phyloP scores from a whole-genome alignment of 2,797 vertebrate genomes.

The Chaunax sp. region DNA sequence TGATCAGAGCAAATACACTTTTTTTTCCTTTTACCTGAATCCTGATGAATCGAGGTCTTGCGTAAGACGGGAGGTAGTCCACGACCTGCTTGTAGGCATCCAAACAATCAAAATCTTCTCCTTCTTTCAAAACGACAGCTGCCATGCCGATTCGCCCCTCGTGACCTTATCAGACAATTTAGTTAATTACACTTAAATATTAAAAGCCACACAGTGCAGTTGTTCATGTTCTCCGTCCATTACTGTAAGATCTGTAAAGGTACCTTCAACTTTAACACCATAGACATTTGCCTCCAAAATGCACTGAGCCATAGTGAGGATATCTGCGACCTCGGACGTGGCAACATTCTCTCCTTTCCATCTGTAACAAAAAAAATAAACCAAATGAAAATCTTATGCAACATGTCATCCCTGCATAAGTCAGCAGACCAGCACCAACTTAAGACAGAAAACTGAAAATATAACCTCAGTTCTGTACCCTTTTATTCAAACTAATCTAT shows the following conservation, averaged over 20 bases:
- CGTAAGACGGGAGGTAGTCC: conserved; percentile 86
- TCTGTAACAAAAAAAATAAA: conserved; percentile 63
- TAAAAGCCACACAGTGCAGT: not conserved
- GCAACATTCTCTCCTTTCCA: conserved; percentile 98
- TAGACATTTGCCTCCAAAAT: conserved; percentile 91
- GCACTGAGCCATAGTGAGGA: conserved; percentile 81
- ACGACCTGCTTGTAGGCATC: conserved; percentile 80
- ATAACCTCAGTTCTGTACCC: not conserved
- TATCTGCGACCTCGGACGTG: conserved; percentile 90
- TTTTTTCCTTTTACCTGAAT: conserved; percentile 82
- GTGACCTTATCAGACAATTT: conserved; percentile 78
- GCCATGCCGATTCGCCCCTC: conserved; percentile 93
- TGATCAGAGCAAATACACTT: too few relatives aligned
- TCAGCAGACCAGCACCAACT: not conserved
- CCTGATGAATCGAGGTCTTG: conserved; percentile 89
- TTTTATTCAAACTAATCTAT: not conserved
- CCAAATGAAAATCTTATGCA: not conserved
- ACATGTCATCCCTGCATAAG: not conserved
- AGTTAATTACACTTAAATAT: not conserved
- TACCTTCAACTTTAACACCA: conserved; percentile 91
- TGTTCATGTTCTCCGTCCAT: not conserved
- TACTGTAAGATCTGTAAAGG: not conserved
- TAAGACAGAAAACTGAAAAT: not conserved
- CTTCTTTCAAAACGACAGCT: conserved; percentile 83
- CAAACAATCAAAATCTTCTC: conserved; percentile 82